Evolutionary conservation across 1,140 invertebrate species (phyloP).

Genomic region (Caenorhabditis latens): DNA sequence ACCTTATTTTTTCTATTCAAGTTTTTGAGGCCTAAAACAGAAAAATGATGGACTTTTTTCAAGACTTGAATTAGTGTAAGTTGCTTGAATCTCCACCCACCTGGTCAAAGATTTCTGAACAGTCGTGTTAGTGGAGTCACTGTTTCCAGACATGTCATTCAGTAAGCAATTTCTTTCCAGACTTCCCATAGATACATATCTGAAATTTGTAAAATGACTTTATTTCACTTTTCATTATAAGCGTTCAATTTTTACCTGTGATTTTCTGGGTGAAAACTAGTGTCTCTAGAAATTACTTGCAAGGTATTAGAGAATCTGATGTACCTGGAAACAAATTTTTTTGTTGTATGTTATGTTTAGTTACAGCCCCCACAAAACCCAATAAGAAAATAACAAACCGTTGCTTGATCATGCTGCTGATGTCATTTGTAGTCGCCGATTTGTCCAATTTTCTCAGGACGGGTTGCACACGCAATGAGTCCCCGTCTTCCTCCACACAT

Average conservation of each 20-base stretch:
- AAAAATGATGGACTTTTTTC: no score
- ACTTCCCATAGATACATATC: constrained; percentile 40
- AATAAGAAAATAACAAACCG: background rate
- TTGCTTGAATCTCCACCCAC: background rate
- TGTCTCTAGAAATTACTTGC: constrained; percentile 24
- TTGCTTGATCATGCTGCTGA: constrained; percentile 49
- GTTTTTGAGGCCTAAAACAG: no score
- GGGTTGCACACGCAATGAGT: constrained; percentile 19
- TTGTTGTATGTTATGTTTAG: background rate
- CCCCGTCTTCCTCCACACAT: background rate
- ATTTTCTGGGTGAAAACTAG: background rate
- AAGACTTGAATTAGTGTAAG: no score
- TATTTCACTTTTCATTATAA: no score
- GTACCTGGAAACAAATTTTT: constrained; percentile 36
- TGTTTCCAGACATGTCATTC: constrained; percentile 50
- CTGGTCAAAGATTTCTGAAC: constrained; percentile 19
- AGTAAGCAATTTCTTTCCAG: constrained; percentile 6
- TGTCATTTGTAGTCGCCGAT: constrained; percentile 49
- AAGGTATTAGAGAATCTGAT: constrained; percentile 15
- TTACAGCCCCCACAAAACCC: background rate
- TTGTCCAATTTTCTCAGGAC: constrained; percentile 42
- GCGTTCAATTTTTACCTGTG: background rate
- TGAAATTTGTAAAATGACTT: no score
- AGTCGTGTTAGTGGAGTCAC: constrained; percentile 26
- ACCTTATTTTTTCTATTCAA: no score